Conservation (phyloP, 2,797 vertebrate genomes). For the Haliaeetus albicilla region DNA sequence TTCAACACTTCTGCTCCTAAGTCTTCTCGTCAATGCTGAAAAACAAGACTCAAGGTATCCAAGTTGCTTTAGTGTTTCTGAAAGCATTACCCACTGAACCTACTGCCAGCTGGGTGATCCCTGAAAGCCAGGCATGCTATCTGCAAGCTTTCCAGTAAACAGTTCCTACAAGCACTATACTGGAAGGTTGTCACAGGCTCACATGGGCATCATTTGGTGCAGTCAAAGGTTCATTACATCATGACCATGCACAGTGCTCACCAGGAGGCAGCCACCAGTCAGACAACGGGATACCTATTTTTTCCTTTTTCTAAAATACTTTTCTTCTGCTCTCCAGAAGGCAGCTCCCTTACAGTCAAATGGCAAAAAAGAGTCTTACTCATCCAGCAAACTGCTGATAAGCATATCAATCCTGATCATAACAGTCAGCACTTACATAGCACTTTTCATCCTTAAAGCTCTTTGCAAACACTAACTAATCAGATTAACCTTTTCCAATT, state of each 20-base stretch:
- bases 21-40: background rate
- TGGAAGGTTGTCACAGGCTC: background rate
- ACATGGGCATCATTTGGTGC: background rate
- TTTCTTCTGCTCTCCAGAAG: background rate
- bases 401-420: background rate
- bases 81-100: background rate
- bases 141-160: background rate
- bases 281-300: background rate
- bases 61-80: background rate
- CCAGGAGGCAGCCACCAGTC: background rate
- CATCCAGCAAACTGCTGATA: slow-evolving; percentile 26
- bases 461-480: slow-evolving; percentile 9
- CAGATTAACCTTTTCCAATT: slow-evolving; percentile 18
- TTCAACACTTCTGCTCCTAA: background rate
- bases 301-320: background rate
- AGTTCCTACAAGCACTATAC: background rate
- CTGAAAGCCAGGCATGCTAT: fast-evolving
- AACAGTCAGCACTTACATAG: slow-evolving; percentile 38
- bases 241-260: background rate
- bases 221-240: background rate
- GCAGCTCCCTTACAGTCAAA: background rate
- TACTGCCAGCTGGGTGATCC: background rate
- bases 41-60: background rate
- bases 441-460: slow-evolving; percentile 13
- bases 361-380: background rate